phyloP scores from a whole-genome alignment of 2,888 invertebrate genomes.

The Drosophila borborema region DNA sequence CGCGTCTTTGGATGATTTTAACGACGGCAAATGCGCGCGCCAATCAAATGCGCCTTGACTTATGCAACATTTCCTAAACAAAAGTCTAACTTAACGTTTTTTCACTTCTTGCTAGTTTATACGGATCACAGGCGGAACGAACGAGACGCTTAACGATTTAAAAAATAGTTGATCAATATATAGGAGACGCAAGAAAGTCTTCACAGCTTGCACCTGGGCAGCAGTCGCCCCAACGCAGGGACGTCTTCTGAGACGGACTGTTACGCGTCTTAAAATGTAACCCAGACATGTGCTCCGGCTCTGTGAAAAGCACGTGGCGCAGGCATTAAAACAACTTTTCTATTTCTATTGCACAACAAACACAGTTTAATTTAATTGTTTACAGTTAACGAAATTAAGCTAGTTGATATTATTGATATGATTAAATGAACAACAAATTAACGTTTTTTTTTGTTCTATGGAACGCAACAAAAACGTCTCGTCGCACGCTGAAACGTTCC shows the following conservation, averaged over 20 bases:
- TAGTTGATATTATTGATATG: not conserved
- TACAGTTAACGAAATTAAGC: not conserved
- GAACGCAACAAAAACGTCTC: slow-evolving; percentile 46
- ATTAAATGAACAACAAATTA: not conserved
- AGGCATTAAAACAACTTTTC: slow-evolving; percentile 64
- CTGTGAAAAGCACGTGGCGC: slow-evolving; percentile 59
- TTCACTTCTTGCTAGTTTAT: slow-evolving; percentile 24
- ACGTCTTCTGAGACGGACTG: slow-evolving; percentile 98
- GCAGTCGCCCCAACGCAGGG: slow-evolving; percentile 98
- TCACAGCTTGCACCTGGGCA: slow-evolving; percentile 85
- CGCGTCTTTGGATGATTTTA: slow-evolving; percentile 40
- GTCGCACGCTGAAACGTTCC: slow-evolving; percentile 60
- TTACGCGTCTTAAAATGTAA: slow-evolving; percentile 98
- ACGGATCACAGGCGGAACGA: slow-evolving; percentile 43
- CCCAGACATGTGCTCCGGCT: slow-evolving; percentile 93
- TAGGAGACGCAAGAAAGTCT: slow-evolving; percentile 16
- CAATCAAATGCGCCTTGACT: slow-evolving; percentile 79
- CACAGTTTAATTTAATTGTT: not conserved
- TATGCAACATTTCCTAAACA: slow-evolving; percentile 76
- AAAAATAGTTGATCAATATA: slow-evolving; percentile 9
- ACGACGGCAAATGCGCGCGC: slow-evolving; percentile 73
- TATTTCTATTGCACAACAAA: slow-evolving; percentile 15
- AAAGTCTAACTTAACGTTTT: slow-evolving; percentile 22
- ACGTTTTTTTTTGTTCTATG: not conserved
- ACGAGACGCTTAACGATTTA: slow-evolving; percentile 4